A percentile compares a stretch with the other conserved stretches of the same genome.
Conservation (phyloP, 2,113 vertebrate genomes). For the Stigmatopora nigra region DNA sequence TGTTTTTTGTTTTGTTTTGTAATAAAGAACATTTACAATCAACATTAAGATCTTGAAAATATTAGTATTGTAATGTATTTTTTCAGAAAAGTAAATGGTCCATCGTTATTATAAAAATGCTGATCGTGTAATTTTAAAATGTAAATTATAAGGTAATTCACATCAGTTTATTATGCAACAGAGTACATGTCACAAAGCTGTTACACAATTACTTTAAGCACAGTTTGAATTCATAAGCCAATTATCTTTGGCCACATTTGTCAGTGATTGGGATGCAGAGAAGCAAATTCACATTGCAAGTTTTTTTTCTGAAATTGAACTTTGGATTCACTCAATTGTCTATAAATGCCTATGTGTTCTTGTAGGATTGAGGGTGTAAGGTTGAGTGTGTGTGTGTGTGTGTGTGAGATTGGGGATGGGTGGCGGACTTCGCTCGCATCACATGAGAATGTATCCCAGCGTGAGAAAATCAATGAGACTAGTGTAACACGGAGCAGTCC, state of each 20-base stretch:
- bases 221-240: conserved; percentile 14
- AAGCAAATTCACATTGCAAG: conserved; percentile 21
- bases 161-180: neutral
- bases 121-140: neutral
- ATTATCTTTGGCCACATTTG: conserved; percentile 11
- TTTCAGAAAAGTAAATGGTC: no score
- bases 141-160: neutral
- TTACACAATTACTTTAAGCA: conserved; percentile 6
- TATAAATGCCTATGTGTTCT: conserved; percentile 13
- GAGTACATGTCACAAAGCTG: neutral
- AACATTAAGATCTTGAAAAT: no score
- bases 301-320: conserved; percentile 40
- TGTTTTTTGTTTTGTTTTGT: no score
- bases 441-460: conserved; percentile 58
- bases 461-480: conserved; percentile 67
- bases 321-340: conserved; percentile 44
- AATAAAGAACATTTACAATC: no score
- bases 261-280: conserved; percentile 32
- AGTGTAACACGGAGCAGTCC: conserved; percentile 51
- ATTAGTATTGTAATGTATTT: no score
- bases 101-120: neutral
- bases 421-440: conserved; percentile 11
- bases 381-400: conserved; percentile 5
- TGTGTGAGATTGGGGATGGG: conserved; percentile 4
- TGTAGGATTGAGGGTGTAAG: neutral